A percentile compares a stretch with the other conserved stretches of the same genome.
Conservation (phyloP, 2,888 invertebrate genomes). For the Cantharis flavilabris region DNA sequence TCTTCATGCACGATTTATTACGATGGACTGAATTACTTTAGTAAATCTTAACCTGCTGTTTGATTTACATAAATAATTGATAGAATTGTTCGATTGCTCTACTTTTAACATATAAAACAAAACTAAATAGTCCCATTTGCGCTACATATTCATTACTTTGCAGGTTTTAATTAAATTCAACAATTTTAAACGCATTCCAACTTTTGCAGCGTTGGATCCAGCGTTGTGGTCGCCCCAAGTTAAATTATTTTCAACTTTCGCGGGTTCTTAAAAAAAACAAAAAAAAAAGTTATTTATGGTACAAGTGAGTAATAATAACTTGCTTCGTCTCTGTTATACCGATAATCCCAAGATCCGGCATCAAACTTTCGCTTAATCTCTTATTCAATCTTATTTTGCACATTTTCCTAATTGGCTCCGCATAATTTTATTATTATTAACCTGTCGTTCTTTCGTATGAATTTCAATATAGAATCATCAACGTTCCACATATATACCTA, state of each 20-base stretch:
- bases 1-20: conserved; percentile 16
- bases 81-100: not conserved
- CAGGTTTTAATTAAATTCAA: not conserved
- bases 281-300: no score
- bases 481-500: not conserved
- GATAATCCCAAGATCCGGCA: no score
- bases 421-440: not conserved
- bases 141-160: not conserved
- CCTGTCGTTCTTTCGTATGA: not conserved
- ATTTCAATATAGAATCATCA: not conserved
- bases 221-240: no score
- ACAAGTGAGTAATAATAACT: no score
- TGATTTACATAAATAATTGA: not conserved
- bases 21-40: not conserved
- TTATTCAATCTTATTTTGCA: not conserved
- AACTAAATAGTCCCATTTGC: not conserved
- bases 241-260: no score
- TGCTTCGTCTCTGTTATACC: no score
- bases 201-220: not conserved
- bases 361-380: not conserved
- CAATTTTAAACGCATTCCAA: not conserved
- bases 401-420: not conserved
- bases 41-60: not conserved
- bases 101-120: not conserved
- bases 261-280: no score